These are phyloP conservation scores for Brachirus orientalis DNA, from an alignment of 2,113 vertebrate species.

Conservation along the genomic window DNA sequence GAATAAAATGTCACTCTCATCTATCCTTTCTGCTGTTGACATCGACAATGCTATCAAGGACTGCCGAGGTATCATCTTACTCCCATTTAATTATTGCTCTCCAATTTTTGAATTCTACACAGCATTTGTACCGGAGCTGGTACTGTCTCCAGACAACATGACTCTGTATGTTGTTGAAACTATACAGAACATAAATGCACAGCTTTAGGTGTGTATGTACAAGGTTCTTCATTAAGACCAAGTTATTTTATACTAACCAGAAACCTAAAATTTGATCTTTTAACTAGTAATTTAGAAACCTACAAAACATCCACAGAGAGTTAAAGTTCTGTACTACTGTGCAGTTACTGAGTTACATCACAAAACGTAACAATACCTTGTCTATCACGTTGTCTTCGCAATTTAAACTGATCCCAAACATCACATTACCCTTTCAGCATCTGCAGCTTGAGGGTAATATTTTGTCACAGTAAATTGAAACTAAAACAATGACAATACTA, in stretches of 20 bases:
- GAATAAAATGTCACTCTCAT: slow-evolving; percentile 92
- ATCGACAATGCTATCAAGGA: slow-evolving; percentile 92
- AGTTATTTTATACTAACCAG: too few relatives aligned
- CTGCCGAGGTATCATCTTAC: slow-evolving; percentile 92
- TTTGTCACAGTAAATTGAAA: too few relatives aligned
- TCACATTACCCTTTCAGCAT: too few relatives aligned
- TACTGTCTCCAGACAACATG: too few relatives aligned
- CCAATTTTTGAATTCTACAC: too few relatives aligned
- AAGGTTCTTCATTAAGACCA: too few relatives aligned
- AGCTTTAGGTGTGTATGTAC: background rate
- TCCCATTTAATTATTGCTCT: slow-evolving; percentile 57
- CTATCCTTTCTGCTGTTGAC: slow-evolving; percentile 91
- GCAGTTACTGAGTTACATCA: background rate
- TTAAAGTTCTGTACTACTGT: background rate
- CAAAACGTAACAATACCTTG: slow-evolving; percentile 10
- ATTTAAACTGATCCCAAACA: slow-evolving; percentile 4
- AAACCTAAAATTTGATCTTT: too few relatives aligned
- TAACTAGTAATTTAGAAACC: too few relatives aligned
- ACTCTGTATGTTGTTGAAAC: background rate
- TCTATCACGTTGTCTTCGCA: background rate
- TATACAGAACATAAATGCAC: background rate
- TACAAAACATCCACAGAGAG: too few relatives aligned
- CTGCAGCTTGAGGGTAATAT: too few relatives aligned
- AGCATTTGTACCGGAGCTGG: too few relatives aligned
- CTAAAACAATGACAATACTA: too few relatives aligned